Evolutionary conservation across 2,888 invertebrate genomes (phyloP).

Genomic region (Epinotia bilunana): DNA sequence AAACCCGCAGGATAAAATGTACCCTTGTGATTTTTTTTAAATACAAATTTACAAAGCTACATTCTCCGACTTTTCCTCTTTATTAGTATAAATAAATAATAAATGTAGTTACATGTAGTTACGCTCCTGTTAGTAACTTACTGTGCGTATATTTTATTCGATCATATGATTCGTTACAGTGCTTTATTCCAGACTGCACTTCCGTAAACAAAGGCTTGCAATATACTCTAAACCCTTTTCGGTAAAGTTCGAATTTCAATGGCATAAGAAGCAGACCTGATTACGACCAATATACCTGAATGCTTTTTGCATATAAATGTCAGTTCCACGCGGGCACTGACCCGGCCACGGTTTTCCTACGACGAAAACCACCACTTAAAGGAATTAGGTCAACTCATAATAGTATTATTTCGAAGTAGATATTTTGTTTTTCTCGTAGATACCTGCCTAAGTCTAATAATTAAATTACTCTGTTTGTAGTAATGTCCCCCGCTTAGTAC

Average conservation of each 20-base stretch:
- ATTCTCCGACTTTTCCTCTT: too few relatives aligned
- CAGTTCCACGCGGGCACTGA: slow-evolving; percentile 36
- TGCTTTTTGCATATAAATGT: slow-evolving; percentile 44
- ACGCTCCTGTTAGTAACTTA: too few relatives aligned
- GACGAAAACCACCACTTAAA: slow-evolving; percentile 26
- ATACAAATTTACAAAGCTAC: too few relatives aligned
- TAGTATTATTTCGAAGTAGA: not conserved
- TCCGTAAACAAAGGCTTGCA: not conserved
- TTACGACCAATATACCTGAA: slow-evolving; percentile 18
- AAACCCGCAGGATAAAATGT: too few relatives aligned
- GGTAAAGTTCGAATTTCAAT: not conserved
- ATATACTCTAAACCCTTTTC: not conserved
- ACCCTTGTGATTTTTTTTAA: too few relatives aligned
- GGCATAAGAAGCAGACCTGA: not conserved
- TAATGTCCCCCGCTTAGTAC: too few relatives aligned
- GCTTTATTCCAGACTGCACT: not conserved
- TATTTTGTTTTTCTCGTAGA: not conserved
- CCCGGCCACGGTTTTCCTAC: slow-evolving; percentile 31
- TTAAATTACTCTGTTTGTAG: not conserved
- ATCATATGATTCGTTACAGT: not conserved
- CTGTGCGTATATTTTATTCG: too few relatives aligned
- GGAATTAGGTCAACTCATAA: slow-evolving; percentile 32
- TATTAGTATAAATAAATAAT: too few relatives aligned
- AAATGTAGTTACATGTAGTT: too few relatives aligned
- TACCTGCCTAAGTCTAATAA: not conserved